Conservation (phyloP, 2,888 invertebrate genomes). For the Anoncus sp. region DNA sequence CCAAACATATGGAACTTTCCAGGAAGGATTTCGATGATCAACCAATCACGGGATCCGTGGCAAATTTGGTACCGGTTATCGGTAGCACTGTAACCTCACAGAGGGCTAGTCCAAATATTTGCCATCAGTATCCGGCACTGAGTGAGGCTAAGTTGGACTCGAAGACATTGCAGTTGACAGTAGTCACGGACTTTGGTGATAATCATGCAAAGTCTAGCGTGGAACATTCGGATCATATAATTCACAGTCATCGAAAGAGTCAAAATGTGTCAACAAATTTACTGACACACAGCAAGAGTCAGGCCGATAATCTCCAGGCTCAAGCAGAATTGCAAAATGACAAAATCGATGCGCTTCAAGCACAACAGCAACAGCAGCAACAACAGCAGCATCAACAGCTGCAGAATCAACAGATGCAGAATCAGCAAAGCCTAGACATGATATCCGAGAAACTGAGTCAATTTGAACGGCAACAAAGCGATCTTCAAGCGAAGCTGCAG, state of each 20-base stretch:
- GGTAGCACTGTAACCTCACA: constrained; percentile 72
- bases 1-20: constrained; percentile 80
- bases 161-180: constrained; percentile 75
- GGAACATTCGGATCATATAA: constrained; percentile 80
- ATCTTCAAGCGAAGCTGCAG: constrained; percentile 80
- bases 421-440: constrained; percentile 80
- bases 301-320: constrained; percentile 74
- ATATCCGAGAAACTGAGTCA: constrained; percentile 80
- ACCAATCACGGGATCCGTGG: constrained; percentile 79
- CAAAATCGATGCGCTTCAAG: constrained; percentile 65
- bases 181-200: constrained; percentile 79
- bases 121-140: constrained; percentile 78
- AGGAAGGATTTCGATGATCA: constrained; percentile 81
- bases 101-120: constrained; percentile 79
- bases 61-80: constrained; percentile 76
- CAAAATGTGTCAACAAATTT: constrained; percentile 73
- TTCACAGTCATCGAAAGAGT: constrained; percentile 80
- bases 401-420: constrained; percentile 75
- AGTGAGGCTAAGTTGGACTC: constrained; percentile 79
- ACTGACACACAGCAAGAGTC: constrained; percentile 77
- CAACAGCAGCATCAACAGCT: constrained; percentile 67
- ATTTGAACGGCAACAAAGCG: constrained; percentile 80
- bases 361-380: constrained; percentile 66
- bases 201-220: constrained; percentile 69
- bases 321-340: constrained; percentile 68